Evolutionary conservation across 2,888 invertebrate genomes (phyloP).

Genomic region (Zaprionus obscuricornis): DNA sequence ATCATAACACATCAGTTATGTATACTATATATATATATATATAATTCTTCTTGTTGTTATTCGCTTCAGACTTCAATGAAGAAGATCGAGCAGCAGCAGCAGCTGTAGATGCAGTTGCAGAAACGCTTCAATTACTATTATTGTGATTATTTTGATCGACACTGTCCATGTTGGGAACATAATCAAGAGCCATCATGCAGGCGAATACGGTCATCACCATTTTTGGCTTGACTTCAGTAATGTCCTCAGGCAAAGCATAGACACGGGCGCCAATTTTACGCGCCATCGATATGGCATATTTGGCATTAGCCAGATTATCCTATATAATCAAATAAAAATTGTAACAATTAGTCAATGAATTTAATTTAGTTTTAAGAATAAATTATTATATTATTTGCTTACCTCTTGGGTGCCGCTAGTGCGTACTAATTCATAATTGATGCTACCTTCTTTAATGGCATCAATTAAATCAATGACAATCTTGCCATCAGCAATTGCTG

Average conservation of each 20-base stretch:
- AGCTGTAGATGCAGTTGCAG: constrained; percentile 17
- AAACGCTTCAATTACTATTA: constrained; percentile 45
- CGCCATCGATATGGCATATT: constrained; percentile 99
- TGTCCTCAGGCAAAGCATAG: constrained; percentile 99
- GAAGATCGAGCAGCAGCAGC: constrained; percentile 45
- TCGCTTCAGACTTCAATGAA: too few relatives aligned
- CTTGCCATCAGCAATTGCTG: constrained; percentile 93
- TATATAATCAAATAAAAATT: constrained; percentile 83
- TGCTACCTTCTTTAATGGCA: constrained; percentile 96
- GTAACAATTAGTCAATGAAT: not conserved
- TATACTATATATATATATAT: too few relatives aligned
- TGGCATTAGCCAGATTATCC: constrained; percentile 98
- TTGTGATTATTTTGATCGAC: constrained; percentile 82
- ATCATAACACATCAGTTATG: too few relatives aligned
- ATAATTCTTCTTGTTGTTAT: too few relatives aligned
- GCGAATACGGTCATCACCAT: constrained; percentile 99
- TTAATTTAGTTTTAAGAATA: not conserved
- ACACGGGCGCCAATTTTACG: constrained; percentile 98
- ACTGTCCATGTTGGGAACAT: constrained; percentile 93
- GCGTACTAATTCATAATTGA: constrained; percentile 96
- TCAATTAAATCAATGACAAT: constrained; percentile 98
- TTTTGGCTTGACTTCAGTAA: constrained; percentile 98
- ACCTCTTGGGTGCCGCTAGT: constrained; percentile 92
- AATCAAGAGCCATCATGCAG: constrained; percentile 98
- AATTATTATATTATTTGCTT: too few relatives aligned